Base-by-base conservation (phyloP, 1,140 invertebrate species). In the Brachionus plicatilis region DNA sequence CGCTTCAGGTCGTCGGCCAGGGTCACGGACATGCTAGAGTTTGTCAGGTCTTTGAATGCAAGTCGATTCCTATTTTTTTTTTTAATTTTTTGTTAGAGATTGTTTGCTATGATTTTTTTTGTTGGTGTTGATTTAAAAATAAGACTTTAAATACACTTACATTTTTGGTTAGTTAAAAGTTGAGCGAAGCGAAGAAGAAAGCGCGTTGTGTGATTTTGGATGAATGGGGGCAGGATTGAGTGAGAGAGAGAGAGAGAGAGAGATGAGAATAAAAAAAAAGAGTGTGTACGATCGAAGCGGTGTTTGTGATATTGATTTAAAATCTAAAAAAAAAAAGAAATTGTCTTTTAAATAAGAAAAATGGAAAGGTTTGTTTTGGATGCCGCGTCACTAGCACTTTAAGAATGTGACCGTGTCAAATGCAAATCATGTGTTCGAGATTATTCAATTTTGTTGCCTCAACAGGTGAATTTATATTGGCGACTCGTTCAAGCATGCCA, bases 91-190 rank as follows among this genome's bases (percentile, higher is more conserved):
- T 27, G 43, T 76, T 29, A 76, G 47, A 50, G 33, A 5, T 47
- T 17, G 33, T 3, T 76, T 76, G 24, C 43, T 37, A 50, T 50
- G 5, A 2, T 43, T 75, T n/a, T 29, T 29, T 29, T 27, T 29
- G 1, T 33, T 33, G 3, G 3, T 33, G 29, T 33, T 33, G 3
- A 3, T 2, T 33, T 33, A 1, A 75, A 43, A 17, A 47, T 24
- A 45, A 37, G 45, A 45, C 24, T 76, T 50, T 76, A 76, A 60
- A 60, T 76, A 76, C 20, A 76, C 72, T 76, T 76, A 76, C 72
- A 76, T 76, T 76, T 76, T 76, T 41, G 33, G 29, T 43, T 72
- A 72, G 37, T 33, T 68, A 33, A 68, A 68, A 68, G 66, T 68
- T 68, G 66, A 68, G n/a, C 24, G 33, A 68, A 68, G 66, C 66